A percentile compares a stretch with the other conserved stretches of the same genome.
Evolutionary conservation across 2,113 vertebrate species (phyloP).

Genomic region (Balaenoptera acutorostrata): DNA sequence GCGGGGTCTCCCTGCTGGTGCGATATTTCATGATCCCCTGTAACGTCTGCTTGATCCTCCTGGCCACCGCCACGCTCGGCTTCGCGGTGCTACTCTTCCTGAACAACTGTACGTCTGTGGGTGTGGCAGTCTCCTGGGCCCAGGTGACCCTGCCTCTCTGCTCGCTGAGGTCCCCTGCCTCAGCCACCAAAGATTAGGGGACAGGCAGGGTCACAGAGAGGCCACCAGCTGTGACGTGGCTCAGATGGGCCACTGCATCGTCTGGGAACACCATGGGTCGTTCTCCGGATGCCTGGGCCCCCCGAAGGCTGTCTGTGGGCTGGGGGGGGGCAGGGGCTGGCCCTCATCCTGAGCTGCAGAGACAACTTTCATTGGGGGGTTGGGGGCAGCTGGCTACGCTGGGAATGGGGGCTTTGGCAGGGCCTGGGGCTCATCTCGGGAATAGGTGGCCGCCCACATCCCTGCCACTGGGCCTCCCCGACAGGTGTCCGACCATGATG

Average conservation of each 20-base stretch:
- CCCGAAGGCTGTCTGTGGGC: background rate
- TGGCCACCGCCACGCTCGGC: constrained; percentile 93
- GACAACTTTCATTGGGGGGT: background rate
- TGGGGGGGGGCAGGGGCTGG: background rate
- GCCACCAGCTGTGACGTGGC: background rate
- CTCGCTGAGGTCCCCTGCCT: background rate
- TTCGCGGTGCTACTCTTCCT: constrained; percentile 96
- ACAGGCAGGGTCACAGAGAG: background rate
- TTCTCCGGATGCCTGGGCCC: background rate
- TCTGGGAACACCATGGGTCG: background rate
- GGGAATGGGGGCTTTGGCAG: background rate
- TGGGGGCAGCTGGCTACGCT: background rate
- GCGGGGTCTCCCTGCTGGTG: constrained; percentile 94
- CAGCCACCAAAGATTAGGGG: background rate
- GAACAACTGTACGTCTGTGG: constrained; percentile 91
- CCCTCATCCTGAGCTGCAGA: background rate
- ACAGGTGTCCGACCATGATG: background rate
- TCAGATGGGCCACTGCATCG: background rate
- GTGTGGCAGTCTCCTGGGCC: background rate
- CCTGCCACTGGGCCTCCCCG: background rate
- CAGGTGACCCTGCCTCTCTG: background rate
- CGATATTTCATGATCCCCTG: constrained; percentile 98
- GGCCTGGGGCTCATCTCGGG: background rate
- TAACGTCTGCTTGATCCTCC: constrained; percentile 97
- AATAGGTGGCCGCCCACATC: background rate